Percentiles rank a stretch among this genome's conserved stretches.
phyloP scores from a whole-genome alignment of 2,113 vertebrate species.

The Petrocephalus zakoni region DNA sequence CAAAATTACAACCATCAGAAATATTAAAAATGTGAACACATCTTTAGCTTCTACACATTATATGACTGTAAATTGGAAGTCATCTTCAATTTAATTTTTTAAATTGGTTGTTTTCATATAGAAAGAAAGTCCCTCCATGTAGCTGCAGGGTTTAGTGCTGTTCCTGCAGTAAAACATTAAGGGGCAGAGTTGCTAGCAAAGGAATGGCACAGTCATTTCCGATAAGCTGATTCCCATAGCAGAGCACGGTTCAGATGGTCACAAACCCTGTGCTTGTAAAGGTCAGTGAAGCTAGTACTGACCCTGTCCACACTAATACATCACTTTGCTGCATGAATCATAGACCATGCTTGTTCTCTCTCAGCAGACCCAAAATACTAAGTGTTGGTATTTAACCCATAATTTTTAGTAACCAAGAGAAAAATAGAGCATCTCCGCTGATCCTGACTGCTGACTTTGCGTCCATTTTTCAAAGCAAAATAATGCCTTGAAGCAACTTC shows the following conservation, averaged over 20 bases:
- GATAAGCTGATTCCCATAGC: background rate
- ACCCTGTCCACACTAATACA: background rate
- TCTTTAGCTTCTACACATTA: background rate
- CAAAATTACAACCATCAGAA: background rate
- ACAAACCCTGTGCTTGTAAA: background rate
- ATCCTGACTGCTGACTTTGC: background rate
- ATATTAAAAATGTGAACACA: background rate
- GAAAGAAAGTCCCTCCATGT: background rate
- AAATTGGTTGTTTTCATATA: background rate
- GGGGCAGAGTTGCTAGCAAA: background rate
- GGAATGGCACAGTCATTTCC: background rate
- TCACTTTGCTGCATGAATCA: background rate
- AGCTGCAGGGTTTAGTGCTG: background rate
- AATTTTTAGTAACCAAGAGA: background rate
- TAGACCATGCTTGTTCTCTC: background rate
- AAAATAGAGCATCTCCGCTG: background rate
- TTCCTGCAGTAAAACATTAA: background rate
- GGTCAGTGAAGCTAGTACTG: background rate
- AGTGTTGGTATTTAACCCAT: background rate
- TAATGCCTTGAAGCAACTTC: background rate
- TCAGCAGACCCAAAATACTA: background rate
- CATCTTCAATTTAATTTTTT: background rate
- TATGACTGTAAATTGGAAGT: background rate
- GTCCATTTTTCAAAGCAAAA: background rate
- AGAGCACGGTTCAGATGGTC: background rate